Percentiles rank a stretch among this genome's conserved stretches.
Conservation (phyloP, 2,888 invertebrate genomes). For the Euspilapteryx auroguttella region DNA sequence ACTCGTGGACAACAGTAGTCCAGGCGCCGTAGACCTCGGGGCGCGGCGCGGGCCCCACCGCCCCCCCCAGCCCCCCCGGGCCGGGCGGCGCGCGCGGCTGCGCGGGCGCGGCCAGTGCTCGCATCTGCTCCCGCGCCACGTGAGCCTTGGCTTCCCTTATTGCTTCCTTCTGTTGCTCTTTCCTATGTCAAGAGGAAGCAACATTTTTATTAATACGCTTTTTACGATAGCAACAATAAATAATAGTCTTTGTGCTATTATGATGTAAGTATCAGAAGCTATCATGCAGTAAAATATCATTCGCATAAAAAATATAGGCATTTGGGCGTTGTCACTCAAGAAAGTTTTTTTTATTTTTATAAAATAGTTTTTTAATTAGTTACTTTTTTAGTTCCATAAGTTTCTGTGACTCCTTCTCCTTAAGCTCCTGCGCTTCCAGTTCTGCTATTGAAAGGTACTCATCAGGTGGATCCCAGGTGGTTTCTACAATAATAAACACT, state of each 20-base stretch:
- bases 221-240: no score
- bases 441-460: constrained; percentile 70
- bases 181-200: constrained; percentile 14
- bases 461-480: constrained; percentile 77
- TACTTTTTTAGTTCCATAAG: constrained; percentile 15
- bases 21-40: constrained; percentile 77
- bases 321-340: no score
- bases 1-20: constrained; percentile 68
- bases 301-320: no score
- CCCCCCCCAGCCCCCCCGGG: constrained; percentile 9
- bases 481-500: constrained; percentile 54
- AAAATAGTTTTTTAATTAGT: constrained; percentile 5
- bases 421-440: constrained; percentile 59
- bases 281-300: no score
- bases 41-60: constrained; percentile 56
- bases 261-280: no score
- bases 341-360: no score
- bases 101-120: constrained; percentile 40
- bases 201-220: neutral
- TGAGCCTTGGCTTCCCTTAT: constrained; percentile 33
- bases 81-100: constrained; percentile 13
- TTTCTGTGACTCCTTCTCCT: constrained; percentile 25
- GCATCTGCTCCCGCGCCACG: constrained; percentile 51
- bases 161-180: constrained; percentile 32
- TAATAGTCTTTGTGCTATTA: no score